Conservation (phyloP, 2,888 invertebrate species). For the Cylloceria caligata region DNA sequence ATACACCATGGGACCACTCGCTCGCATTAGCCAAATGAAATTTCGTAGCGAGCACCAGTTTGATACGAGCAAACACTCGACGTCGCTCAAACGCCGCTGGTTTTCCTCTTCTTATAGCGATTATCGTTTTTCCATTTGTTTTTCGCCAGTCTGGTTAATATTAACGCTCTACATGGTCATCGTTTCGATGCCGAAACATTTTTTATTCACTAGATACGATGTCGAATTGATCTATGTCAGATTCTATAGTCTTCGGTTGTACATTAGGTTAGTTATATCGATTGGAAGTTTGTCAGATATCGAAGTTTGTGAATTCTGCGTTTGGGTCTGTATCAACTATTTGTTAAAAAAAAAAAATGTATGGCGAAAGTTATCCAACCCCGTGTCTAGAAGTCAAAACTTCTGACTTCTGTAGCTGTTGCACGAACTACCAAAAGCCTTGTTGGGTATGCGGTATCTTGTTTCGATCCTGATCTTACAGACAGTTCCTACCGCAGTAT, state of each 20-base stretch:
- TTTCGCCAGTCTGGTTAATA: neutral
- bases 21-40: constrained; percentile 57
- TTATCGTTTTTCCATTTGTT: constrained; percentile 1
- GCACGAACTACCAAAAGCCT: neutral
- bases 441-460: neutral
- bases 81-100: constrained; percentile 23
- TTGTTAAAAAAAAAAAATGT: neutral
- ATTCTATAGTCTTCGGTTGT: too few relatives aligned
- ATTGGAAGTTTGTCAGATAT: too few relatives aligned
- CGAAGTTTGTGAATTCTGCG: too few relatives aligned
- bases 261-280: too few relatives aligned
- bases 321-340: too few relatives aligned
- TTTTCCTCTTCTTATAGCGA: neutral
- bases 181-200: too few relatives aligned
- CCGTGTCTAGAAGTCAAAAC: neutral
- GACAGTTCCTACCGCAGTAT: neutral
- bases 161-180: neutral
- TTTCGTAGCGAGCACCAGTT: constrained; percentile 39
- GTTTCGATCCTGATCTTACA: neutral
- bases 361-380: neutral
- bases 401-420: neutral
- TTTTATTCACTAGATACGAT: too few relatives aligned
- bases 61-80: constrained; percentile 47
- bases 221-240: too few relatives aligned
- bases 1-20: constrained; percentile 1